Conservation (phyloP, 2,888 invertebrate genomes). For the Noctua fimbriata region DNA sequence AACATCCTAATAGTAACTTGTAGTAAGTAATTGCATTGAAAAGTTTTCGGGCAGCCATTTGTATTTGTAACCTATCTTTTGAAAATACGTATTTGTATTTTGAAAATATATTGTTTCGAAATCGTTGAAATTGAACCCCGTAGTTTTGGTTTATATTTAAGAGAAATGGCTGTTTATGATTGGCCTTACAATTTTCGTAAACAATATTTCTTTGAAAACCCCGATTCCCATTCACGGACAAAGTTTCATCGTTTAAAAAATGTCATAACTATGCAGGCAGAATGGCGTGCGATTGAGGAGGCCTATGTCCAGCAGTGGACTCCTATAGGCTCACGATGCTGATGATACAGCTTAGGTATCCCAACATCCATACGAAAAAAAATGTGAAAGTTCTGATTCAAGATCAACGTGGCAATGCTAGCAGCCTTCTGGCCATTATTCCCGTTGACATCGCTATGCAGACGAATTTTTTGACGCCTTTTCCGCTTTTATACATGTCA, state of each 20-base stretch:
- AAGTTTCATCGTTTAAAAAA: neutral
- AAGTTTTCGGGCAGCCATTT: constrained; percentile 14
- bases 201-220: neutral
- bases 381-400: neutral
- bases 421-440: neutral
- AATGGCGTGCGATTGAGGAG: too few relatives aligned
- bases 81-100: neutral
- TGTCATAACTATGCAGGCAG: neutral
- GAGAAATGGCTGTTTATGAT: neutral
- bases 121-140: neutral
- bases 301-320: too few relatives aligned
- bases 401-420: neutral
- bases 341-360: neutral
- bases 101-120: neutral
- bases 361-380: neutral
- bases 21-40: neutral
- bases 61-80: neutral
- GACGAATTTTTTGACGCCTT: neutral
- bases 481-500: neutral
- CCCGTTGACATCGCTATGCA: neutral
- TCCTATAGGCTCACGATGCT: too few relatives aligned
- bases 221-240: neutral
- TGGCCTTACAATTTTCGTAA: neutral
- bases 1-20: neutral
- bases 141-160: neutral